These are phyloP conservation scores for Petrocephalus microphthalmus DNA, from an alignment of 2,113 vertebrate genomes.

Conservation along the genomic window DNA sequence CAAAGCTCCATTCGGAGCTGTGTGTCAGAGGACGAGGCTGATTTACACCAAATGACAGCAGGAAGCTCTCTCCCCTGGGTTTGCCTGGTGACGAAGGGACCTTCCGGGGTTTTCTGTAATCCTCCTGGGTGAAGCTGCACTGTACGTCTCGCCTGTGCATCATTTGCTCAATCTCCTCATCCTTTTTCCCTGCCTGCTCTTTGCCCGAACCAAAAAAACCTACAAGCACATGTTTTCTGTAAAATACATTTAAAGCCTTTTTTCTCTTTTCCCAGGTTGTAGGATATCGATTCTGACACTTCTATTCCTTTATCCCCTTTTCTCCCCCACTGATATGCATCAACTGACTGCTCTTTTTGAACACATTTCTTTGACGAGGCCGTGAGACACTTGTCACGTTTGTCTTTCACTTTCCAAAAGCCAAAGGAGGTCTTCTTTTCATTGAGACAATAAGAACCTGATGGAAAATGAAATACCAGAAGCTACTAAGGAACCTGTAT, in stretches of 20 bases:
- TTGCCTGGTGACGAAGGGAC: neutral
- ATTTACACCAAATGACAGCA: neutral
- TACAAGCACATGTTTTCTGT: neutral
- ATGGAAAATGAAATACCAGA: neutral
- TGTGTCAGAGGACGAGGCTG: neutral
- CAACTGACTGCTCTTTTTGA: neutral
- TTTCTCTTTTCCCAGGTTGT: neutral
- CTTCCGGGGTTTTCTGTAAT: neutral
- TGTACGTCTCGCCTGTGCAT: neutral
- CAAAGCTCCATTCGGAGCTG: conserved; percentile 17
- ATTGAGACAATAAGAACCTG: neutral
- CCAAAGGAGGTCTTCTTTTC: neutral
- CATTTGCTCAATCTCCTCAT: neutral
- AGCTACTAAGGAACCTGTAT: neutral
- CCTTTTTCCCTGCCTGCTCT: neutral
- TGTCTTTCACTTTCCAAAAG: neutral
- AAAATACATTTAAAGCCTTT: neutral
- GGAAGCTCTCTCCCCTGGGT: neutral
- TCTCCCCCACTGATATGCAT: neutral
- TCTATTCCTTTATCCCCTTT: neutral
- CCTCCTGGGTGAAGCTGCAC: neutral
- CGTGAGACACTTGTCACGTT: neutral
- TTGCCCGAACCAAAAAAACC: neutral
- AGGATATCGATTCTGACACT: neutral
- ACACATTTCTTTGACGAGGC: no score